Conservation (phyloP, 1,140 invertebrate genomes). For the Hermetia illucens region DNA sequence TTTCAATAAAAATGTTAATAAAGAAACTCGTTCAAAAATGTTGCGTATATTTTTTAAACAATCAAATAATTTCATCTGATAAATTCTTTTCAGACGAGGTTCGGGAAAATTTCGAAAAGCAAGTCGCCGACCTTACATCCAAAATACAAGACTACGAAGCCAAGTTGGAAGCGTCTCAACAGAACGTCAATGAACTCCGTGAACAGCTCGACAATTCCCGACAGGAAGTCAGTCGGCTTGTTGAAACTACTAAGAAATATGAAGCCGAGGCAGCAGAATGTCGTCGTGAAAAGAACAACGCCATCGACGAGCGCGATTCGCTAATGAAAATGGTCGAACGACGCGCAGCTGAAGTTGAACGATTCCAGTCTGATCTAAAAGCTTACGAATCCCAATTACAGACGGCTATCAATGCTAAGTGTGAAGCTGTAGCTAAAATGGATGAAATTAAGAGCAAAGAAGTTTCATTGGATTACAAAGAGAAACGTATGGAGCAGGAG, state of each 20-base stretch:
- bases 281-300: conserved; percentile 43
- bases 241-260: conserved; percentile 37
- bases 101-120: conserved; percentile 39
- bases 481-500: conserved; percentile 72
- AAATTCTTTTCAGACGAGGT: conserved; percentile 37
- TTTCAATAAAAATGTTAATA: no score
- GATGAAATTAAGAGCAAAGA: conserved; percentile 71
- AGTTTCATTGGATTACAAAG: conserved; percentile 60
- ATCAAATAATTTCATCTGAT: no score
- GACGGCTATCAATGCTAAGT: conserved; percentile 57
- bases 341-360: conserved; percentile 51
- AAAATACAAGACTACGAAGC: conserved; percentile 46
- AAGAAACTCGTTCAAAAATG: no score
- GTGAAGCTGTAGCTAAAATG: conserved; percentile 60
- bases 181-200: conserved; percentile 44
- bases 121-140: conserved; percentile 38
- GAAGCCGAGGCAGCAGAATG: conserved; percentile 39
- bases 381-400: conserved; percentile 49
- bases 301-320: conserved; percentile 55
- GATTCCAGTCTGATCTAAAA: conserved; percentile 45
- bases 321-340: conserved; percentile 51
- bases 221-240: conserved; percentile 44
- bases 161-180: conserved; percentile 45
- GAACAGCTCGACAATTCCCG: conserved; percentile 42
- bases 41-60: no score